Conservation (phyloP, 53 echinoderm and acorn worm species). For the Echinometra lucunter region DNA sequence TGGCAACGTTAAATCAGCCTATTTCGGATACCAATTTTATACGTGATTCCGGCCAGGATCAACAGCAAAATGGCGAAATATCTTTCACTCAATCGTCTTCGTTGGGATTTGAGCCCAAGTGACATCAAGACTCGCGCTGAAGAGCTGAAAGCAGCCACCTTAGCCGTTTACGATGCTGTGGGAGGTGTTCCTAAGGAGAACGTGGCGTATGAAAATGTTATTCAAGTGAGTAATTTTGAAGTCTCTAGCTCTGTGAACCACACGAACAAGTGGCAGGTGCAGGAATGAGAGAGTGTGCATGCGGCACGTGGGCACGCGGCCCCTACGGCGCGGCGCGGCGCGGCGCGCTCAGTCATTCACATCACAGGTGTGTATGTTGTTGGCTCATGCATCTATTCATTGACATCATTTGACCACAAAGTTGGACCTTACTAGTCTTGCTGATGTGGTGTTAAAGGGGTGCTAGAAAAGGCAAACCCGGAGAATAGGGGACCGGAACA, state of each 20-base stretch:
- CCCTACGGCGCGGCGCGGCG: no score
- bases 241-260: neutral
- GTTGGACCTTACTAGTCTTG: no score
- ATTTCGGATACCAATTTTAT: no score
- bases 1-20: no score
- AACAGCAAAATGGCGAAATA: slow-evolving; percentile 57
- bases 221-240: slow-evolving; percentile 73
- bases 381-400: no score
- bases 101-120: slow-evolving; percentile 89
- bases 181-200: slow-evolving; percentile 84
- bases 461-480: no score
- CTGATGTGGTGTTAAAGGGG: no score
- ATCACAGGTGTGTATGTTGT: no score
- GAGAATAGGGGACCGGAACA: no score
- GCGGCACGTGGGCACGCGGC: neutral
- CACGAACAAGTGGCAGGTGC: neutral
- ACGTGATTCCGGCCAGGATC: no score
- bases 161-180: slow-evolving; percentile 89
- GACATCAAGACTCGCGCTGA: slow-evolving; percentile 85
- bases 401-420: no score
- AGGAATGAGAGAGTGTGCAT: neutral
- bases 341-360: no score
- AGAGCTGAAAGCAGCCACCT: slow-evolving; percentile 77
- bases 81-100: slow-evolving; percentile 79
- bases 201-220: slow-evolving; percentile 79